Evolutionary conservation across 2,797 vertebrate genomes (phyloP), one percentile per base, ranked within the genome.

Genomic region (Myiotriccus ornatus): DNA sequence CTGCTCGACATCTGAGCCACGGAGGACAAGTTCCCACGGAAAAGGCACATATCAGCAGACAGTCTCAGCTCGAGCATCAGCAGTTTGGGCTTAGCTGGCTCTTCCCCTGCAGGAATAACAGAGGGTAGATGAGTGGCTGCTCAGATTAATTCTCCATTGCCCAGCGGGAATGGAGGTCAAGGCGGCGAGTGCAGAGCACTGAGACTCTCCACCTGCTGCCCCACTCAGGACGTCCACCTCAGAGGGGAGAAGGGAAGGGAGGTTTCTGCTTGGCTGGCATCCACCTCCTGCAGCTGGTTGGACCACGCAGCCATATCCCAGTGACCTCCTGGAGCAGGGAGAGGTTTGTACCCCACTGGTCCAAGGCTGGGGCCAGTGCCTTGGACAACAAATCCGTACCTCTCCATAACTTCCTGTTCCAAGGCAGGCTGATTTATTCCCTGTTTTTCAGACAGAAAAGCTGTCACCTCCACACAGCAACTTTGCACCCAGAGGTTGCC

Each of bases 301-400:
- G 0, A 25, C 47, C 5, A 6, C 3, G 2, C 12, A 6, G 34
- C 30, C 46, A 2, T 21, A 2, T 4, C n/a, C 57, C 8, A 3
- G 46, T 10, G 47, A 53, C 19, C 22, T 34, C 22, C 32, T 0
- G 0, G 35, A 59, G 52, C 37, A 25, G 14, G 1, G 28, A 56
- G 25, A 2, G 8, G 28, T 64, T 73, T 49, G 49, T 28, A 60
- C 2, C 14, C 8, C 8, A 0, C 71, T 28, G 28, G 7, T 14
- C 64, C 0, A 0, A 77, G 46, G 28, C 47, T 55, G 64, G 15
- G 15, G 41, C 16, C 22, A 25, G 18, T 18, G 34, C 55, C n/a
- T 74, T 49, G 14, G 32, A 27, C 3, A 6, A 23, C 13, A 12
- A 63, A 70, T 20, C 23, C 0, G 0, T 10, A 44, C 8, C 19